phyloP scores from a whole-genome alignment of 2,113 vertebrate genomes.

The Grantiella picta region DNA sequence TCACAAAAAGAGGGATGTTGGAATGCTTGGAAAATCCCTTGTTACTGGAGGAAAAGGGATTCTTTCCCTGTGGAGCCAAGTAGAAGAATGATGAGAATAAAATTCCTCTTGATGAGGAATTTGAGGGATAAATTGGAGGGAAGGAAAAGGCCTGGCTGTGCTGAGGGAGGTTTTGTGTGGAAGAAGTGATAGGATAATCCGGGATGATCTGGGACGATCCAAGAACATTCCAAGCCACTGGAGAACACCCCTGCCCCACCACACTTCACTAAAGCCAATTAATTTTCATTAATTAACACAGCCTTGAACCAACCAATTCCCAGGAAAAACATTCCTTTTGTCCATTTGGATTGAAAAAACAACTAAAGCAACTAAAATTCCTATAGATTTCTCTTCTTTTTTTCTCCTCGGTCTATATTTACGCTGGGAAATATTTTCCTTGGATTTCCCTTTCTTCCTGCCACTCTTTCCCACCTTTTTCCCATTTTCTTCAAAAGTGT shows the following conservation, averaged over 20 bases:
- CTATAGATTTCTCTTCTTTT: background rate
- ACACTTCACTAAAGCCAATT: background rate
- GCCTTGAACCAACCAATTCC: background rate
- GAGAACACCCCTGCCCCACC: fast-evolving
- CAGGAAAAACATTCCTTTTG: background rate
- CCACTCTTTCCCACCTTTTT: background rate
- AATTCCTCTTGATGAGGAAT: background rate
- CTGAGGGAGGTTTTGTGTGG: background rate
- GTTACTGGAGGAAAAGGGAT: background rate
- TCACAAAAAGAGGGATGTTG: background rate
- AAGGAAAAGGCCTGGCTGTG: background rate
- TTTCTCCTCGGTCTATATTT: background rate
- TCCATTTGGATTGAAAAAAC: background rate
- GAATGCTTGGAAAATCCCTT: no score
- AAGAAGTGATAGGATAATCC: no score
- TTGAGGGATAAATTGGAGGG: background rate
- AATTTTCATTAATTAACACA: background rate
- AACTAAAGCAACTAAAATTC: background rate
- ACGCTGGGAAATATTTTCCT: background rate
- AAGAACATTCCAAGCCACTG: fast-evolving
- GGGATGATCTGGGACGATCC: background rate
- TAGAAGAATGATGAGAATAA: fast-evolving
- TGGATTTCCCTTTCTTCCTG: background rate
- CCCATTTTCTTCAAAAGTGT: background rate
- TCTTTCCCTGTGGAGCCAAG: background rate